Evolutionary conservation across 2,888 invertebrate species (phyloP).

Genomic region (Hyposoter dolosus): DNA sequence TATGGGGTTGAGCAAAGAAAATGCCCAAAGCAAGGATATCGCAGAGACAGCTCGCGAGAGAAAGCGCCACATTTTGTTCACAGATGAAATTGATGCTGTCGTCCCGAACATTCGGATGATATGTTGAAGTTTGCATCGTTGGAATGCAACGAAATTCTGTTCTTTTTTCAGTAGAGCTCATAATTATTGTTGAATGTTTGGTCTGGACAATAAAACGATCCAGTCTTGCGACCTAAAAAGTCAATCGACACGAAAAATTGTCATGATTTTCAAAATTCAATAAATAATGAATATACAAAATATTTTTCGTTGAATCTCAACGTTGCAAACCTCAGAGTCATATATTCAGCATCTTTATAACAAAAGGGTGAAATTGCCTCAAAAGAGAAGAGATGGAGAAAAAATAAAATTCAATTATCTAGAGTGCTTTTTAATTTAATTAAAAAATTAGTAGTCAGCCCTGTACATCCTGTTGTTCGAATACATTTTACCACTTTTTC

Average conservation of each 20-base stretch:
- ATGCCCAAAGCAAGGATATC: slow-evolving; percentile 12
- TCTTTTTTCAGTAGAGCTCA: no score
- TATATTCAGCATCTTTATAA: not conserved
- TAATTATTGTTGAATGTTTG: no score
- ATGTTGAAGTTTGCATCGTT: no score
- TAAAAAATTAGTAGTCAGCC: not conserved
- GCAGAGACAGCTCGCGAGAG: slow-evolving; percentile 32
- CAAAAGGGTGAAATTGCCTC: slow-evolving; percentile 1
- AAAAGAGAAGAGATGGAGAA: slow-evolving; percentile 50
- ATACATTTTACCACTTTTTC: not conserved
- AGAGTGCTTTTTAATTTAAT: slow-evolving; percentile 12
- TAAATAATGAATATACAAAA: no score
- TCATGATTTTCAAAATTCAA: no score
- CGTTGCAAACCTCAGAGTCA: no score
- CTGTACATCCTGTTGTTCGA: not conserved
- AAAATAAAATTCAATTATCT: slow-evolving; percentile 40
- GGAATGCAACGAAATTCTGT: no score
- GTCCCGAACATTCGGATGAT: no score
- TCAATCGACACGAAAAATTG: no score
- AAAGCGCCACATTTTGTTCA: slow-evolving; percentile 31
- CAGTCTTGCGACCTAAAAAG: no score
- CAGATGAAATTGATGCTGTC: slow-evolving; percentile 55
- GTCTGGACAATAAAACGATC: no score
- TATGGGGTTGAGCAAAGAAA: slow-evolving; percentile 57
- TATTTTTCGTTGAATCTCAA: no score